phyloP scores from a whole-genome alignment of 2,888 invertebrate species.

The Dione vanillae region DNA sequence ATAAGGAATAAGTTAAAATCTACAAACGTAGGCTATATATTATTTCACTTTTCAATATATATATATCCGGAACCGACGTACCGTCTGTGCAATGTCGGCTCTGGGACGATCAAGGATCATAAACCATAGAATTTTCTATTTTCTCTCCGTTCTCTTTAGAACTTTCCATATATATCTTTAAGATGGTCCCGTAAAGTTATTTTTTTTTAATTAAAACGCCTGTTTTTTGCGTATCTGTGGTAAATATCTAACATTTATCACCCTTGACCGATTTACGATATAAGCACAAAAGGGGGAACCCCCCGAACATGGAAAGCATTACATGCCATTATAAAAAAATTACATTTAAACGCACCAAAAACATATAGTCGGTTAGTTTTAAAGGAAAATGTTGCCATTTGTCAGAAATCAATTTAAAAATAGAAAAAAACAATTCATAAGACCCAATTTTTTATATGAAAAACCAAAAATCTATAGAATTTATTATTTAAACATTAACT shows the following conservation, averaged over 20 bases:
- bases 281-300: conserved; percentile 73
- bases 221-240: neutral
- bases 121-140: conserved; percentile 2
- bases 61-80: conserved; percentile 36
- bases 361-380: conserved; percentile 42
- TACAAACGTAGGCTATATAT: conserved; percentile 60
- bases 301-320: conserved; percentile 69
- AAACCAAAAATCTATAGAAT: neutral
- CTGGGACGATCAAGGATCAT: conserved; percentile 17
- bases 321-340: conserved; percentile 64
- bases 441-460: conserved; percentile 7
- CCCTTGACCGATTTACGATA: conserved; percentile 37
- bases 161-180: neutral
- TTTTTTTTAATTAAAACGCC: neutral
- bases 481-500: neutral
- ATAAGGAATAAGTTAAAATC: conserved; percentile 54
- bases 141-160: neutral
- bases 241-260: conserved; percentile 19
- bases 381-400: conserved; percentile 40
- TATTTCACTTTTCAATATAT: conserved; percentile 53
- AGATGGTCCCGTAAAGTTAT: conserved; percentile 4
- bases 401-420: neutral
- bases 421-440: conserved; percentile 21
- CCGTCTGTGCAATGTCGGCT: conserved; percentile 16
- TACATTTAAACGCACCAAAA: conserved; percentile 60